A percentile compares a stretch with the other conserved stretches of the same genome.
phyloP scores from a whole-genome alignment of 1,140 invertebrate genomes.

The Drosophila funebris region DNA sequence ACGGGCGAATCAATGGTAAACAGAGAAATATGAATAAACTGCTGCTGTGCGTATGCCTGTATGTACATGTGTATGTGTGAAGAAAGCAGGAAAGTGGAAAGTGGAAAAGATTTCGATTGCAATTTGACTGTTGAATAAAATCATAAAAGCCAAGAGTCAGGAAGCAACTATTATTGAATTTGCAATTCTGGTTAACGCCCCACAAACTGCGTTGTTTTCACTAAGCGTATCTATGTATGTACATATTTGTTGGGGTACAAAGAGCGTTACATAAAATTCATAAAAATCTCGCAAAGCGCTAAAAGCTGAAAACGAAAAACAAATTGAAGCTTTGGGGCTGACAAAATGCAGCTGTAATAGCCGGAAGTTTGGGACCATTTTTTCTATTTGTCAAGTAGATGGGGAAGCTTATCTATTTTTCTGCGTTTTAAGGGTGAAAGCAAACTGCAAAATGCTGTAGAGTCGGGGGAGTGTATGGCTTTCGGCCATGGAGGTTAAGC shows the following conservation, averaged over 20 bases:
- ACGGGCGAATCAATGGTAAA: conserved; percentile 68
- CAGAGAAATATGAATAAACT: conserved; percentile 67
- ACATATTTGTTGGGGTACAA: not conserved
- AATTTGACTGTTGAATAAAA: conserved; percentile 25
- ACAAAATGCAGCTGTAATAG: conserved; percentile 74
- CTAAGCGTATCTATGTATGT: too few species aligned
- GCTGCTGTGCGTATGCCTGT: not conserved
- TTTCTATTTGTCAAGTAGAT: conserved; percentile 71
- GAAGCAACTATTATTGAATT: conserved; percentile 71
- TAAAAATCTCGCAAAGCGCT: conserved; percentile 65
- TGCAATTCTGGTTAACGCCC: conserved; percentile 45
- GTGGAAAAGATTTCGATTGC: conserved; percentile 2
- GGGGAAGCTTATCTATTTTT: conserved; percentile 63
- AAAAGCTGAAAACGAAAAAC: conserved; percentile 55
- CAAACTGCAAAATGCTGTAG: conserved; percentile 1
- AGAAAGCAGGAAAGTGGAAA: not conserved
- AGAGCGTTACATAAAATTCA: conserved; percentile 75
- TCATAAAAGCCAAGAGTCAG: conserved; percentile 26
- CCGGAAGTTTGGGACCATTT: conserved; percentile 70
- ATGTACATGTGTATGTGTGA: not conserved
- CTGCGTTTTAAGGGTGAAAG: conserved; percentile 18
- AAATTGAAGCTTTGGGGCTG: conserved; percentile 74
- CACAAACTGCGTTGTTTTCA: not conserved
- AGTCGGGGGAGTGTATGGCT: not conserved
- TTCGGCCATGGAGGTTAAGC: too few species aligned